These are phyloP conservation scores for Scolopax mira DNA, from an alignment of 2,113 vertebrate genomes.

Conservation along the genomic window DNA sequence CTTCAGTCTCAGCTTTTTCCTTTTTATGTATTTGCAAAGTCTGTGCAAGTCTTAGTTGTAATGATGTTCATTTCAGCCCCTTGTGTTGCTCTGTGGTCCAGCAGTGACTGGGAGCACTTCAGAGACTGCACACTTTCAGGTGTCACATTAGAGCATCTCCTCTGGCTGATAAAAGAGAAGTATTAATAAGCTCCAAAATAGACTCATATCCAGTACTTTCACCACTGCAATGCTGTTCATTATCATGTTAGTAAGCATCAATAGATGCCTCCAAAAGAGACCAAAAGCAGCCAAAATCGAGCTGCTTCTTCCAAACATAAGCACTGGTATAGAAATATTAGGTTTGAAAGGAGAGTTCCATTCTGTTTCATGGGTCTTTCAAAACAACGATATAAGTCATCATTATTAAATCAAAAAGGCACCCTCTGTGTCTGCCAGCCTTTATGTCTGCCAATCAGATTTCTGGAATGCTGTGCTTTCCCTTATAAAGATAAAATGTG, in stretches of 20 bases:
- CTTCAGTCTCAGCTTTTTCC: neutral
- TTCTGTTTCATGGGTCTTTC: constrained; percentile 27
- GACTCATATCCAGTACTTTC: neutral
- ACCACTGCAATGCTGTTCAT: constrained; percentile 12
- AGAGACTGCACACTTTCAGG: neutral
- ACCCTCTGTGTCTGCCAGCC: constrained; percentile 12
- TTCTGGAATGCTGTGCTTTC: constrained; percentile 4
- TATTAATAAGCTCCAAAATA: constrained; percentile 22
- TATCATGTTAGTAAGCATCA: constrained; percentile 55
- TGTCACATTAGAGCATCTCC: neutral
- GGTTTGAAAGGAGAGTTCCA: constrained; percentile 2
- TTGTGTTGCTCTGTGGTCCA: constrained; percentile 32
- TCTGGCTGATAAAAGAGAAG: constrained; percentile 22
- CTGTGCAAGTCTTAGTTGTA: neutral
- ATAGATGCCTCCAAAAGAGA: constrained; percentile 45
- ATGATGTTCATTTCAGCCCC: neutral
- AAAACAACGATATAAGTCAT: neutral
- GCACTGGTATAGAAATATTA: neutral
- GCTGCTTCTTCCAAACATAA: neutral
- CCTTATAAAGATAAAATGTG: neutral
- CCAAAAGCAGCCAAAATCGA: constrained; percentile 34
- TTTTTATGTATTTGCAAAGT: constrained; percentile 14
- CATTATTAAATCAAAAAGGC: constrained; percentile 39
- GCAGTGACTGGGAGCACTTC: constrained; percentile 42
- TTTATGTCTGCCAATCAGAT: constrained; percentile 26